phyloP scores from a whole-genome alignment of 2,113 vertebrate species.

The Zosterops borbonicus region DNA sequence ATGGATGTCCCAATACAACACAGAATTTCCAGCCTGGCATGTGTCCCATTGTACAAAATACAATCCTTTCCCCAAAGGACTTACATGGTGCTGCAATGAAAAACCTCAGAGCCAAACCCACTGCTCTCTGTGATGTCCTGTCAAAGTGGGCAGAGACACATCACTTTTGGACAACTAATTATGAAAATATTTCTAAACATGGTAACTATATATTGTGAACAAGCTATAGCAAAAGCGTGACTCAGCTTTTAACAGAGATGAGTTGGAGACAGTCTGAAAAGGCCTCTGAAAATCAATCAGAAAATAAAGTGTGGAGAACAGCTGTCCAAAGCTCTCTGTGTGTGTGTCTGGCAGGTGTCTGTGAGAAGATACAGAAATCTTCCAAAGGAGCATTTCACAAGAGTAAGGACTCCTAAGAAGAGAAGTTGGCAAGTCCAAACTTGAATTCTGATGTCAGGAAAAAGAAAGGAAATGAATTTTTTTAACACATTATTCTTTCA shows the following conservation, averaged over 20 bases:
- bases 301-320: neutral
- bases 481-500: neutral
- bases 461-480: neutral
- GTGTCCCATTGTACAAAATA: neutral
- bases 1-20: neutral
- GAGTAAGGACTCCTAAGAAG: neutral
- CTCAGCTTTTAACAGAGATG: neutral
- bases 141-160: neutral
- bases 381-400: neutral
- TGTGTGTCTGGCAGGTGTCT: neutral
- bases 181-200: neutral
- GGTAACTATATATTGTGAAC: neutral
- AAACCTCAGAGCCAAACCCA: neutral
- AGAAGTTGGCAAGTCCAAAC: neutral
- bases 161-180: neutral
- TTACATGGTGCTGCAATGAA: neutral
- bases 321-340: neutral
- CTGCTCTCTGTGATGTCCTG: neutral
- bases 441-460: neutral
- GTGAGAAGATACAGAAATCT: neutral
- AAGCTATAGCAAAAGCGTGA: neutral
- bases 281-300: neutral
- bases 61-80: neutral
- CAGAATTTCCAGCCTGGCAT: neutral
- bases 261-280: neutral